These are phyloP conservation scores for Patella ulyssiponensis DNA, from an alignment of 2,888 invertebrate species.

Conservation along the genomic window DNA sequence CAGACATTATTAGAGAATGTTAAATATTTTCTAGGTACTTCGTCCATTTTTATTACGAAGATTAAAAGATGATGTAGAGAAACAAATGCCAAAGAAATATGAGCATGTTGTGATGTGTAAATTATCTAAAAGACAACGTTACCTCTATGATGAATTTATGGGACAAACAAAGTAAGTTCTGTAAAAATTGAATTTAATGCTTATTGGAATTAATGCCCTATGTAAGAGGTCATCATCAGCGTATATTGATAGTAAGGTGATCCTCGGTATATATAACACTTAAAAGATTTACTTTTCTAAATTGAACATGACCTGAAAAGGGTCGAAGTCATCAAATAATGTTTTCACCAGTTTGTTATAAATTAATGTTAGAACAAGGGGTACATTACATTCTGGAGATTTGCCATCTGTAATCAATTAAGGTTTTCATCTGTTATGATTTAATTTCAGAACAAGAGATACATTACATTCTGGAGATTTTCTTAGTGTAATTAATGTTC, in stretches of 20 bases:
- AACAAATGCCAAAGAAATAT: constrained; percentile 93
- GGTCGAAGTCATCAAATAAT: no score
- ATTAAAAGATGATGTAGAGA: constrained; percentile 99
- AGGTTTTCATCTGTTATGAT: background rate
- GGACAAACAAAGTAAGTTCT: constrained; percentile 83
- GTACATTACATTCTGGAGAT: constrained; percentile 93
- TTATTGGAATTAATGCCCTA: no score
- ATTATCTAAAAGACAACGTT: constrained; percentile 95
- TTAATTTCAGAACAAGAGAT: constrained; percentile 85
- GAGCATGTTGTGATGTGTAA: constrained; percentile 72
- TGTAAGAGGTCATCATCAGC: no score
- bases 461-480: constrained; percentile 93
- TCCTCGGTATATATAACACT: background rate
- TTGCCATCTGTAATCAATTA: no score
- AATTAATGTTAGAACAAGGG: constrained; percentile 82
- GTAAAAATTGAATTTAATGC: no score
- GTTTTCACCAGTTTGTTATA: background rate
- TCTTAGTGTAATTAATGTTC: constrained; percentile 95
- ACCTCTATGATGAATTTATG: constrained; percentile 99
- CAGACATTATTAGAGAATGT: background rate
- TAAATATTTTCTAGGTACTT: constrained; percentile 78
- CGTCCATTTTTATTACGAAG: constrained; percentile 96
- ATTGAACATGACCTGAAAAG: no score
- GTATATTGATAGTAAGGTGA: background rate
- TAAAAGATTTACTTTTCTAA: background rate